Conservation (phyloP, 2,113 vertebrate genomes). For the Callorhinus ursinus region DNA sequence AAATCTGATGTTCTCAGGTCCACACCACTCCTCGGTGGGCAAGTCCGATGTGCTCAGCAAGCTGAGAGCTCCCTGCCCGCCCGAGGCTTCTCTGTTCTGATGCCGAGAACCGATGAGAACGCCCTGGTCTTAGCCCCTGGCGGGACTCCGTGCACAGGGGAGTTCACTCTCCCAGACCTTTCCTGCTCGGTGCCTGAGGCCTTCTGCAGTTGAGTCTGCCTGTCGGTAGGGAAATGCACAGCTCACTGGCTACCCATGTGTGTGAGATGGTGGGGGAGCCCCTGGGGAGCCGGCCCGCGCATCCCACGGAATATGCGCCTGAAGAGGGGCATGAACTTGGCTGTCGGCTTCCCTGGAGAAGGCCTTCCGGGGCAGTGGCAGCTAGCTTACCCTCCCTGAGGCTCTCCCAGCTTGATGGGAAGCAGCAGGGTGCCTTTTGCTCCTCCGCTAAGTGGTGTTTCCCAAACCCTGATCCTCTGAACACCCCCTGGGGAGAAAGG, state of each 20-base stretch:
- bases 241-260: neutral
- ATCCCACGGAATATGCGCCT: rapidly evolving
- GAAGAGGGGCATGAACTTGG: neutral
- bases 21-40: rapidly evolving
- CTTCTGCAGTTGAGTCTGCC: neutral
- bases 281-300: neutral
- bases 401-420: neutral
- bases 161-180: neutral
- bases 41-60: neutral
- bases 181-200: neutral
- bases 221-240: neutral
- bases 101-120: neutral
- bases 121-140: neutral
- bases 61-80: neutral
- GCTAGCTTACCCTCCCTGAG: neutral
- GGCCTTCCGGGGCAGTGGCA: neutral
- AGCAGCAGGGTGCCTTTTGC: neutral
- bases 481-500: rapidly evolving
- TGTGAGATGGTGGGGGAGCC: neutral
- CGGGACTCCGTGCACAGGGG: rapidly evolving
- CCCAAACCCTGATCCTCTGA: neutral
- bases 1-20: neutral
- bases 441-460: neutral
- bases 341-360: neutral
- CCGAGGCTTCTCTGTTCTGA: rapidly evolving